phyloP scores from a whole-genome alignment of 2,113 vertebrate species.

The Romanogobio albipinnatus region DNA sequence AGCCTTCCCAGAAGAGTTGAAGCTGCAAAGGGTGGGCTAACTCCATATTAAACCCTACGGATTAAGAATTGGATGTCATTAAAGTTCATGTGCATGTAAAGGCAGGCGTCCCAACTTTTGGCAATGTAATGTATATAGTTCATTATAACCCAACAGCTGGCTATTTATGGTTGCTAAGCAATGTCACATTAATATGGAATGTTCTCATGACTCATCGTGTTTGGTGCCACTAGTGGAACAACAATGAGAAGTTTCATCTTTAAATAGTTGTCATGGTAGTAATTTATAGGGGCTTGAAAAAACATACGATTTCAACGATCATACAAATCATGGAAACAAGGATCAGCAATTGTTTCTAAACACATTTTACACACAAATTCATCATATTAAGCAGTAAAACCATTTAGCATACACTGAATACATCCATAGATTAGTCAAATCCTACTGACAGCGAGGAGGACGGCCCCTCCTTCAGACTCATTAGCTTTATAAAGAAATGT shows the following conservation, averaged over 20 bases:
- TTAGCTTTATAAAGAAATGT: slow-evolving; percentile 82
- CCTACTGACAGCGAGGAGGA: slow-evolving; percentile 53
- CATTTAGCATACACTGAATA: not conserved
- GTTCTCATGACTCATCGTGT: not conserved
- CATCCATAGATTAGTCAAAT: slow-evolving; percentile 32
- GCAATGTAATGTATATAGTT: not conserved
- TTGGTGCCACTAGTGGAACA: not conserved
- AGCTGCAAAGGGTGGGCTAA: no score
- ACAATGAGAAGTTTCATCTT: not conserved
- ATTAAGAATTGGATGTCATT: no score
- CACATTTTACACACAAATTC: slow-evolving; percentile 21
- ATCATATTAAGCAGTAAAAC: slow-evolving; percentile 3
- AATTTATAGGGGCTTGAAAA: not conserved
- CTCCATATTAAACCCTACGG: no score
- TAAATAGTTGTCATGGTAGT: not conserved
- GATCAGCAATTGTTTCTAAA: slow-evolving; percentile 15
- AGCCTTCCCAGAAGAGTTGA: no score
- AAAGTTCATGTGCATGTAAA: no score
- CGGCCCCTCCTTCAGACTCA: slow-evolving; percentile 77
- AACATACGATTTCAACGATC: slow-evolving; percentile 25
- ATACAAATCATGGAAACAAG: not conserved
- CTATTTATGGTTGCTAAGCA: not conserved
- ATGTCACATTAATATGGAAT: not conserved
- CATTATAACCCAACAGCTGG: not conserved
- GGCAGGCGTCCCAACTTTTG: no score